These are phyloP conservation scores for Myripristis jacobus DNA, from an alignment of 2,797 vertebrate species.

Conservation along the genomic window DNA sequence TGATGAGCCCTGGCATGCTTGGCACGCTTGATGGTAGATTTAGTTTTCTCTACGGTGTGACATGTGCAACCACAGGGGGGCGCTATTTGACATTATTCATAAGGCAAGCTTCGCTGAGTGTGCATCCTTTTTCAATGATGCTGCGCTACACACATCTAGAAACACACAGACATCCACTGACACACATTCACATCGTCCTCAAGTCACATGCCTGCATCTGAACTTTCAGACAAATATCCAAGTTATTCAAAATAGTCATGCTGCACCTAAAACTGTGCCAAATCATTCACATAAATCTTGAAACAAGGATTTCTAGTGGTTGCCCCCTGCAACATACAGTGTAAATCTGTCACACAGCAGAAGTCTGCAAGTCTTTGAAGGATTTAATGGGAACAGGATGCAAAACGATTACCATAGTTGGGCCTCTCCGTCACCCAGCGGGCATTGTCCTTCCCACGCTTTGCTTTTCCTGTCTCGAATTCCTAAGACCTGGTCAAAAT, in stretches of 20 bases:
- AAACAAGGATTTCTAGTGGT: too few relatives aligned
- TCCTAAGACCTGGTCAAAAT: slow-evolving; percentile 46
- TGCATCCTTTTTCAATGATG: too few relatives aligned
- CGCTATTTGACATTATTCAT: slow-evolving; percentile 21
- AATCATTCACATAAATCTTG: neutral
- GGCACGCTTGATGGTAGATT: neutral
- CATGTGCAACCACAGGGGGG: slow-evolving; percentile 52
- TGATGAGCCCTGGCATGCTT: neutral
- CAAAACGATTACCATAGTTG: slow-evolving; percentile 61
- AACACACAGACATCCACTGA: too few relatives aligned
- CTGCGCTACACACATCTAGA: too few relatives aligned
- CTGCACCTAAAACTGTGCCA: neutral
- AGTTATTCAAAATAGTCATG: neutral
- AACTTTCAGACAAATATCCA: neutral
- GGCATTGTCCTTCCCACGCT: slow-evolving; percentile 45
- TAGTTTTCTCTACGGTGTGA: slow-evolving; percentile 12
- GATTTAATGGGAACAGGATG: slow-evolving; percentile 67
- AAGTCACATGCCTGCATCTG: neutral
- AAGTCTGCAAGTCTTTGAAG: slow-evolving; percentile 35
- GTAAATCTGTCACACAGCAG: too few relatives aligned
- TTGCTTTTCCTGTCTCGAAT: slow-evolving; percentile 77
- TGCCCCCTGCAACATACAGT: too few relatives aligned
- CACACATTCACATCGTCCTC: too few relatives aligned
- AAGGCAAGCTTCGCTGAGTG: too few relatives aligned
- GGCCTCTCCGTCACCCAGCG: slow-evolving; percentile 20